Conservation (phyloP, 2,888 invertebrate genomes). For the Eristalis pertinax region DNA sequence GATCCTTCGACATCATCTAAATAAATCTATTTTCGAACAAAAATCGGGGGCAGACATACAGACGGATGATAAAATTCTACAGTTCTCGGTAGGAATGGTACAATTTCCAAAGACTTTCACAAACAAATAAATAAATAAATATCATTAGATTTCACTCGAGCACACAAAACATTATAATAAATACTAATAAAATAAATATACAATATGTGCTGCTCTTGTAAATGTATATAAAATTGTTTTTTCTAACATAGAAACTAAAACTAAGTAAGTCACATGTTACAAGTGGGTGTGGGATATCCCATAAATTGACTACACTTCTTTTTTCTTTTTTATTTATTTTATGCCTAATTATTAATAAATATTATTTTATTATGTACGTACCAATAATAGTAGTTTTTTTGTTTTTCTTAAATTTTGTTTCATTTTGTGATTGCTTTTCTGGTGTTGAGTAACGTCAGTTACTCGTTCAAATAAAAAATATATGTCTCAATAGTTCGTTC, state of each 20-base stretch:
- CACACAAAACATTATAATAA: conserved; percentile 15
- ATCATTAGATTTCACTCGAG: conserved; percentile 9
- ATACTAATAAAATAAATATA: background rate
- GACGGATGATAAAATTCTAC: conserved; percentile 38
- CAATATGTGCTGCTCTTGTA: conserved; percentile 17
- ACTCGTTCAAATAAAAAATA: background rate
- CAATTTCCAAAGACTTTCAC: background rate
- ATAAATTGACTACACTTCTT: conserved; percentile 66
- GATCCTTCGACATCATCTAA: background rate
- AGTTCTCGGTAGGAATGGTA: conserved; percentile 65
- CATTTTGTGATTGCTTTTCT: conserved; percentile 63
- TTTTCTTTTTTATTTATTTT: conserved; percentile 18
- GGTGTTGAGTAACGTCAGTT: conserved; percentile 38
- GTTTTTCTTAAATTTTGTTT: conserved; percentile 21
- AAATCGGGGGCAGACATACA: no score
- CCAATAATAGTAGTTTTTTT: conserved; percentile 35
- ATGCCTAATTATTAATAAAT: conserved; percentile 38
- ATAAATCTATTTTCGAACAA: background rate
- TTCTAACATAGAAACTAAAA: conserved; percentile 52
- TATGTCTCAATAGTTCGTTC: conserved; percentile 28
- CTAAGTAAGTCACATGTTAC: conserved; percentile 70
- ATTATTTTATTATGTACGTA: conserved; percentile 31
- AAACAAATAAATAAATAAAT: conserved; percentile 19
- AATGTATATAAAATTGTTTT: conserved; percentile 20
- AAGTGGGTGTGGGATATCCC: conserved; percentile 63